Evolutionary conservation across 1,140 invertebrate genomes (phyloP), one percentile per base, ranked within the genome.

Genomic region (Mesaphorura yosii): DNA sequence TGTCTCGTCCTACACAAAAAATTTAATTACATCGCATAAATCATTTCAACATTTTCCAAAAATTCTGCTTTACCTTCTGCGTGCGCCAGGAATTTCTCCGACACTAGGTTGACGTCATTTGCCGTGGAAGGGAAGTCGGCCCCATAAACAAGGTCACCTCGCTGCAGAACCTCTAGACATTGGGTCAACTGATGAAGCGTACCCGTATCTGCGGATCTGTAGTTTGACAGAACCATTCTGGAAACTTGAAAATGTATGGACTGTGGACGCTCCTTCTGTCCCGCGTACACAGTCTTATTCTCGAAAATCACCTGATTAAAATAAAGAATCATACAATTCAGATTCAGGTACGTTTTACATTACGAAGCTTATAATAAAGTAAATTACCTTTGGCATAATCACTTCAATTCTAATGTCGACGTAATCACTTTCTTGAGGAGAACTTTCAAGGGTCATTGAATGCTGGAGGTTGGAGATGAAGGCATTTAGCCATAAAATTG

Each of bases 401-500:
- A 86, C 82, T 75, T 94, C 88, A 50, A 91, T 73, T 64, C 86
- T 82, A 39, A 91, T 81, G 72, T 91, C 87, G 59, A 88, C 78
- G 66, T 88, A 88, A 47, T 53, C 51, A 64, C 79, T 77, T 44
- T 77, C 73, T 66, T 73, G 75, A 15, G 74, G 67, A 39, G 71
- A 66, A 64, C 71, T 72, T 52, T 68, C 73, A 26, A 63, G 66
- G 42, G 74, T 64, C 50, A 90, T 68, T 42, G 83, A 83, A 59
- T 86, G 76, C 65, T 83, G 79, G 20, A 96, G 75, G 74, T 89
- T 91, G 37, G 91, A 75, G 38, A 80, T 75, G 69, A 97, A 96
- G n/a, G 87, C 86, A 68, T 93, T 91, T 26, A 92, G 76, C 92
- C 92, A 97, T 20, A 95, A 70, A 55, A 88, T 74, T 25, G 87